Conservation (phyloP, 2,888 invertebrate genomes). For the Scotopteryx bipunctaria region DNA sequence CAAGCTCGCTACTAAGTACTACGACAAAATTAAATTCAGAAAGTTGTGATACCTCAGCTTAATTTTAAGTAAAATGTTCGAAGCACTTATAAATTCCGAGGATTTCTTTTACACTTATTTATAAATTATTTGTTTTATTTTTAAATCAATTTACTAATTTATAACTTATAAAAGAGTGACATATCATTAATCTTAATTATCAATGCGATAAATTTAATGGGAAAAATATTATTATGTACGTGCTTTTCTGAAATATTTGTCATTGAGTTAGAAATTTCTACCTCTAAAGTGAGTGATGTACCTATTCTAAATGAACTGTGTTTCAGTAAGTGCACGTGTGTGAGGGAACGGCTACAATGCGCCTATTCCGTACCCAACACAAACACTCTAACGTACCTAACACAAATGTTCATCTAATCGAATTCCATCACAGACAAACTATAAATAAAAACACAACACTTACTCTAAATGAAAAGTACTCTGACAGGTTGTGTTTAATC, state of each 20-base stretch:
- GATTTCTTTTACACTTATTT: not conserved
- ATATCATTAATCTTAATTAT: no score
- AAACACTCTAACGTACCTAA: conserved; percentile 25
- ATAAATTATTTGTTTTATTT: no score
- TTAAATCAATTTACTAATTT: no score
- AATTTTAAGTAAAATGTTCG: conserved; percentile 5
- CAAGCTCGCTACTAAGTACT: conserved; percentile 6
- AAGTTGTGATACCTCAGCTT: conserved; percentile 14
- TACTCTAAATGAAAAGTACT: conserved; percentile 1
- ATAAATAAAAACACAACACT: no score
- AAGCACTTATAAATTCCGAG: no score
- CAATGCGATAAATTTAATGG: no score
- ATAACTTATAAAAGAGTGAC: no score
- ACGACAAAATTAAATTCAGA: conserved; percentile 12
- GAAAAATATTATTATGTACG: not conserved
- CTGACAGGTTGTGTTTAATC: not conserved
- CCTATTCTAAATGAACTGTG: conserved; percentile 21
- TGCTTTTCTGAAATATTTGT: no score
- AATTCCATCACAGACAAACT: conserved; percentile 5
- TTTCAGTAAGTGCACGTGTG: conserved; percentile 28
- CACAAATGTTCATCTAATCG: conserved; percentile 15
- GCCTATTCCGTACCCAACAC: conserved; percentile 22
- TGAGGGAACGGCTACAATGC: conserved; percentile 31
- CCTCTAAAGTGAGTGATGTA: conserved; percentile 4
- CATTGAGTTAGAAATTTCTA: not conserved